phyloP scores from a whole-genome alignment of 2,113 vertebrate genomes.

The Menura novaehollandiae region DNA sequence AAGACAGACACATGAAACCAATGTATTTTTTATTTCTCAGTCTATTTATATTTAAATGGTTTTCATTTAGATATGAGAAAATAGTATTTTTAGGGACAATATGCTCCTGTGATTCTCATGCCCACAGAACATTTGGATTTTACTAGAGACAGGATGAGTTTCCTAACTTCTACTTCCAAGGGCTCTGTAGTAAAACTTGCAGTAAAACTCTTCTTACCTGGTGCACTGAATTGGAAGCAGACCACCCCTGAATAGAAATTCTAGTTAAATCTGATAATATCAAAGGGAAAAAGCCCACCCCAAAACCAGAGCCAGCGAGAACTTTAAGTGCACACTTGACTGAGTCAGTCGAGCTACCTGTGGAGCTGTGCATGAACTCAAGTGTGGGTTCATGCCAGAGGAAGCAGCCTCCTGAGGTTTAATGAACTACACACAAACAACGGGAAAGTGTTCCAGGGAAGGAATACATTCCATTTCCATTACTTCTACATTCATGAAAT shows the following conservation, averaged over 20 bases:
- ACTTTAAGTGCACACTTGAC: not conserved
- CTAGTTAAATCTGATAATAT: not conserved
- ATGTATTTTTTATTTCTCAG: not conserved
- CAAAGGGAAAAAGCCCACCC: not conserved
- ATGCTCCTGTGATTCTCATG: not conserved
- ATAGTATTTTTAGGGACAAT: not conserved
- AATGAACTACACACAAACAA: not conserved
- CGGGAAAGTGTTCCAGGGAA: not conserved
- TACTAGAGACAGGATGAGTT: not conserved
- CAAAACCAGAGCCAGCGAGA: not conserved
- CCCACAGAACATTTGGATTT: not conserved
- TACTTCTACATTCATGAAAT: not conserved
- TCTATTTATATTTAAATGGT: not conserved
- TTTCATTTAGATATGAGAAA: not conserved
- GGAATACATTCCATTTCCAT: not conserved
- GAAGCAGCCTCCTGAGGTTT: not conserved
- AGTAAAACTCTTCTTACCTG: not conserved
- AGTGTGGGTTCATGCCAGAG: not conserved
- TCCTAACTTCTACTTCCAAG: not conserved
- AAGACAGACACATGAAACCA: not conserved
- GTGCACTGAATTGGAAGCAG: not conserved
- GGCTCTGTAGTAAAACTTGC: not conserved
- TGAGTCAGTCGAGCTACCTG: not conserved
- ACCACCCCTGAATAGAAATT: not conserved
- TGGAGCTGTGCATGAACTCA: not conserved